A percentile compares a stretch with the other conserved stretches of the same genome.
These are phyloP conservation scores for Torymus aiolomorphi DNA, from an alignment of 2,888 invertebrate species.

Conservation along the genomic window DNA sequence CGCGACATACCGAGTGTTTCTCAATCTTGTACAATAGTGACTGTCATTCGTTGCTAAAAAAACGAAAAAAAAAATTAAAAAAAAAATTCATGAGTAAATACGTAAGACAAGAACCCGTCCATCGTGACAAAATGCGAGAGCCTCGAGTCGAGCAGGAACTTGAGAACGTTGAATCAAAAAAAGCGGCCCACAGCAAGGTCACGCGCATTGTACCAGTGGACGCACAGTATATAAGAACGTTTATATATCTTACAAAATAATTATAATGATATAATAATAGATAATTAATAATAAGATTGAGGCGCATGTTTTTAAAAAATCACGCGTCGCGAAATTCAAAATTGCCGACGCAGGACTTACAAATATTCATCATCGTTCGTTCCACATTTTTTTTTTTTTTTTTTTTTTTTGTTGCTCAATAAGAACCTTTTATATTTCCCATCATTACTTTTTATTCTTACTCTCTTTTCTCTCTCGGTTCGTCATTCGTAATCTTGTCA, in stretches of 20 bases:
- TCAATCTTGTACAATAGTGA: conserved; percentile 67
- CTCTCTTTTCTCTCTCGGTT: conserved; percentile 43
- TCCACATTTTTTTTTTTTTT: conserved; percentile 12
- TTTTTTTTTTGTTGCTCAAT: background rate
- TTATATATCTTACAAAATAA: conserved; percentile 57
- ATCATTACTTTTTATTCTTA: conserved; percentile 27
- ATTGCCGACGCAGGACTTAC: conserved; percentile 43
- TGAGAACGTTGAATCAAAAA: conserved; percentile 57
- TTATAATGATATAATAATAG: conserved; percentile 54
- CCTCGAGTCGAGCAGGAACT: conserved; percentile 60
- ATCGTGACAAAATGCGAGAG: conserved; percentile 59
- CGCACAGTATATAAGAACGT: conserved; percentile 54
- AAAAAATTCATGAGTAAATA: conserved; percentile 56
- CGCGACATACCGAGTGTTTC: conserved; percentile 52
- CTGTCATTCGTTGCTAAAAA: conserved; percentile 65
- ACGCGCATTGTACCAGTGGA: conserved; percentile 54
- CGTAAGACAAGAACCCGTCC: conserved; percentile 54
- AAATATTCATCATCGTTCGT: conserved; percentile 42
- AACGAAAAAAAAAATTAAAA: conserved; percentile 57
- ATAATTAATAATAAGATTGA: conserved; percentile 44
- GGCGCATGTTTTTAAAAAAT: conserved; percentile 44
- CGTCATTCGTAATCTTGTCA: conserved; percentile 45
- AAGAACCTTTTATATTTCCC: conserved; percentile 33
- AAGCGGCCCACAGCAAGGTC: conserved; percentile 54
- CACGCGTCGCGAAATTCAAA: conserved; percentile 44